Evolutionary conservation across 1,140 invertebrate genomes (phyloP).

Genomic region (Euura lappo): DNA sequence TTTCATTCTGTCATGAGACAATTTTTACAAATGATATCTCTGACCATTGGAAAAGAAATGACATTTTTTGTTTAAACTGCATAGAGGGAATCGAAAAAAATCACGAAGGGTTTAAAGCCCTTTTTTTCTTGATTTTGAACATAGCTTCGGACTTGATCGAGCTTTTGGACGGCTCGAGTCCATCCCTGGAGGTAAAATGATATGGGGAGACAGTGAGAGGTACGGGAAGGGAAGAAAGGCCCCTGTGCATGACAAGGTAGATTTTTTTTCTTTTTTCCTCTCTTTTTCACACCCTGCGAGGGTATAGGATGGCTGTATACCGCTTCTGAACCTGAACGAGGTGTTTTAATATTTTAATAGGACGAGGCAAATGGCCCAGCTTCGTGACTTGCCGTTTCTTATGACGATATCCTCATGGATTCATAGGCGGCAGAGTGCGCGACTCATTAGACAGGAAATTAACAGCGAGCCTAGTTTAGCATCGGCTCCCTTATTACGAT

Average conservation of each 20-base stretch:
- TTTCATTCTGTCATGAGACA: no score
- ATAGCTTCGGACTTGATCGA: neutral
- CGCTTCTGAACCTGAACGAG: conserved; percentile 49
- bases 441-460: conserved; percentile 13
- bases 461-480: neutral
- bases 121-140: no score
- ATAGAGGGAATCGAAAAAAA: no score
- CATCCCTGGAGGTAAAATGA: neutral
- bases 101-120: no score
- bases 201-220: conserved; percentile 47
- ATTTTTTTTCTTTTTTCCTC: conserved; percentile 42
- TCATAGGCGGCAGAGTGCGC: conserved; percentile 47
- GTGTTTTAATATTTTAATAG: conserved; percentile 63
- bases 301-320: neutral
- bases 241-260: conserved; percentile 60
- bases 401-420: conserved; percentile 61
- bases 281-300: conserved; percentile 54
- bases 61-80: no score
- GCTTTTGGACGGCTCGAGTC: neutral
- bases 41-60: no score
- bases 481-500: no score
- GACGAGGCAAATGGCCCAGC: conserved; percentile 52
- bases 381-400: conserved; percentile 58
- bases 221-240: conserved; percentile 39
- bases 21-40: no score